Percentiles rank a stretch among this genome's conserved stretches.
Conservation (phyloP, 1,140 invertebrate genomes). For the Euura saliciscinereae region DNA sequence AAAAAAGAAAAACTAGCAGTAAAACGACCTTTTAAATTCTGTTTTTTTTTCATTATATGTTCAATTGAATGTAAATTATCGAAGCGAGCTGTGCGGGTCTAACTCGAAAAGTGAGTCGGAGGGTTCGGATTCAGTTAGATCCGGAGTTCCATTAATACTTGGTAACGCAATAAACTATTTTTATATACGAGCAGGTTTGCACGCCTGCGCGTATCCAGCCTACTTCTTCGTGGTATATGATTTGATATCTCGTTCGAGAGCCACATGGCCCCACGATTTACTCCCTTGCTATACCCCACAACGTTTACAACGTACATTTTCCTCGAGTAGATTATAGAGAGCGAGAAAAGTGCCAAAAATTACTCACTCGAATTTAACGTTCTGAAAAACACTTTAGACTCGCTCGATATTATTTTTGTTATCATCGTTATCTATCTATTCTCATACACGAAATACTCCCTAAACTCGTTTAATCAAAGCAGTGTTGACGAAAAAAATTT, state of each 20-base stretch:
- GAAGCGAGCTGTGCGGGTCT: too few relatives aligned
- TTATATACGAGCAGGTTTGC: background rate
- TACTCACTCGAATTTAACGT: background rate
- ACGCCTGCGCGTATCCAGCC: conserved; percentile 6
- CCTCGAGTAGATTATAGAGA: too few relatives aligned
- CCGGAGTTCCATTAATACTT: conserved; percentile 7
- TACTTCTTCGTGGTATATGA: conserved; percentile 1
- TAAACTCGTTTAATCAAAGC: background rate
- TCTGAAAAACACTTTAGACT: background rate
- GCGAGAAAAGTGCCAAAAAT: conserved; percentile 1
- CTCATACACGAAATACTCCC: too few relatives aligned
- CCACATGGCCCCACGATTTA: conserved; percentile 4
- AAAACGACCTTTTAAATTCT: too few relatives aligned
- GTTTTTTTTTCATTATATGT: background rate
- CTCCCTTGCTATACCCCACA: background rate
- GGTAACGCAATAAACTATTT: conserved; percentile 7
- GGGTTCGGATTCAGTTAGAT: background rate
- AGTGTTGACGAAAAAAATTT: background rate
- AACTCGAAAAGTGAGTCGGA: background rate
- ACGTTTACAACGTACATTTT: background rate
- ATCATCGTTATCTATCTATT: too few relatives aligned
- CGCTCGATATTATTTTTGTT: too few relatives aligned
- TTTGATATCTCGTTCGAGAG: background rate
- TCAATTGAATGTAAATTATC: too few relatives aligned
- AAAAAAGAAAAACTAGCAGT: background rate